Evolutionary conservation across 2,113 vertebrate genomes (phyloP), one percentile per base, ranked within the genome.

Genomic region (Centropristis striata): DNA sequence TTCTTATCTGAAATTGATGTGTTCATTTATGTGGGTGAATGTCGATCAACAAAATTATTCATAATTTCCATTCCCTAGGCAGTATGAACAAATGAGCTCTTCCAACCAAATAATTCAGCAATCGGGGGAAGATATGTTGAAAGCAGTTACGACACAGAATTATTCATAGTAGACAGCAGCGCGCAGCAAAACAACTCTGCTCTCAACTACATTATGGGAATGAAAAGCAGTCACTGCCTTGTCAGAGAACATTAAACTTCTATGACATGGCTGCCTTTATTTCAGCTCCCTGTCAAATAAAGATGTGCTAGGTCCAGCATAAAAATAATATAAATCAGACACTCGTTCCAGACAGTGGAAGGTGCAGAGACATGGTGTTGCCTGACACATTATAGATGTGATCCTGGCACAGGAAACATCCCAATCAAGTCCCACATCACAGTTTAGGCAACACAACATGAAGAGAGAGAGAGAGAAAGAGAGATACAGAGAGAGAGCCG

Each of bases 21-120:
- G 36, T 77, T 81, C 51, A 84, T 77, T 86, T 83, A 84, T 66
- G 44, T 53, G 63, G 50, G 23, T 78, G 67, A 84, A 69, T 85
- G 87, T 77, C 72, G 5, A 79, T 89, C 72, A 87, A 54, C 54
- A 80, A 82, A 73, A 90, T 79, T 75, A 87, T 86, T 84, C 74
- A 71, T 71, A 81, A 86, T 80, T 77, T 83, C 63, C 68, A 78
- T 59, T 84, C 73, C 75, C 75, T 11, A 5, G 51, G 78, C 75
- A 79, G 49, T 6, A 51, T 85, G 70, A 86, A 88, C 78, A 88
- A 91, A 90, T 81, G 75, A 75, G 76, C 61, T 84, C 70, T 59
- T 73, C 74, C 79, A 83, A 81, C 63, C 86, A 84, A 90, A 90
- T 86, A 90, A 90, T 85, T 88, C 72, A 82, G 47, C 68, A 84